Evolutionary conservation across 2,888 invertebrate species (phyloP).

Genomic region (Cataglyphis albicans): DNA sequence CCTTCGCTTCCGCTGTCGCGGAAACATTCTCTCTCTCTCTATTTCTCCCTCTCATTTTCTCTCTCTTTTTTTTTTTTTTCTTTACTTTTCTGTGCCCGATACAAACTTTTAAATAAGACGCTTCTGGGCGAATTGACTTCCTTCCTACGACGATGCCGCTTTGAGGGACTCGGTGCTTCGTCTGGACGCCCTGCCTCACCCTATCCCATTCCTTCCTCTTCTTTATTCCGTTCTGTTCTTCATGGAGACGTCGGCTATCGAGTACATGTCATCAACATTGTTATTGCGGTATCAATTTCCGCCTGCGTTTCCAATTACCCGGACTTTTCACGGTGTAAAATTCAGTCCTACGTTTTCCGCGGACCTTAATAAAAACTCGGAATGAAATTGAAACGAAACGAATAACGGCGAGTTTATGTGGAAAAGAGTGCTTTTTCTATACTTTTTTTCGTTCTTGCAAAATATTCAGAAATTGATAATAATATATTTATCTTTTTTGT

Average conservation of each 20-base stretch:
- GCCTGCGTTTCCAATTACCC: slow-evolving; percentile 76
- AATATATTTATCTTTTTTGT: slow-evolving; percentile 22
- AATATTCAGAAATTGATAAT: slow-evolving; percentile 45
- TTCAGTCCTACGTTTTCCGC: slow-evolving; percentile 47
- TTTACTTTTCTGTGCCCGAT: slow-evolving; percentile 74
- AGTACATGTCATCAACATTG: slow-evolving; percentile 77
- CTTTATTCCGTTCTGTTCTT: slow-evolving; percentile 38
- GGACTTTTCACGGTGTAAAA: slow-evolving; percentile 58
- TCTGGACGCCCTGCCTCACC: slow-evolving; percentile 47
- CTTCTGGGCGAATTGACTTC: slow-evolving; percentile 82
- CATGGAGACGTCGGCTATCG: slow-evolving; percentile 62
- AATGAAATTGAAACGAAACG: slow-evolving; percentile 51
- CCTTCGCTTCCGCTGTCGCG: slow-evolving; percentile 69
- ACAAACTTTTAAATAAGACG: slow-evolving; percentile 85
- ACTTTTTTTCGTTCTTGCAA: background rate
- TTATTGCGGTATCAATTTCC: slow-evolving; percentile 79
- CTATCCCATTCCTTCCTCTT: slow-evolving; percentile 27
- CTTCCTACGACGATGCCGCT: slow-evolving; percentile 77
- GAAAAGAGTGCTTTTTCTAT: background rate
- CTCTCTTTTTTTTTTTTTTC: slow-evolving; percentile 64
- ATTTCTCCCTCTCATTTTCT: slow-evolving; percentile 5
- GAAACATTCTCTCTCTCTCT: slow-evolving; percentile 44
- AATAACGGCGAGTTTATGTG: slow-evolving; percentile 34
- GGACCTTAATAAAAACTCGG: slow-evolving; percentile 52
- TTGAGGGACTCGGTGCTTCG: slow-evolving; percentile 71